Base-by-base conservation (phyloP, 2,113 vertebrate species). In the Passer montanus region DNA sequence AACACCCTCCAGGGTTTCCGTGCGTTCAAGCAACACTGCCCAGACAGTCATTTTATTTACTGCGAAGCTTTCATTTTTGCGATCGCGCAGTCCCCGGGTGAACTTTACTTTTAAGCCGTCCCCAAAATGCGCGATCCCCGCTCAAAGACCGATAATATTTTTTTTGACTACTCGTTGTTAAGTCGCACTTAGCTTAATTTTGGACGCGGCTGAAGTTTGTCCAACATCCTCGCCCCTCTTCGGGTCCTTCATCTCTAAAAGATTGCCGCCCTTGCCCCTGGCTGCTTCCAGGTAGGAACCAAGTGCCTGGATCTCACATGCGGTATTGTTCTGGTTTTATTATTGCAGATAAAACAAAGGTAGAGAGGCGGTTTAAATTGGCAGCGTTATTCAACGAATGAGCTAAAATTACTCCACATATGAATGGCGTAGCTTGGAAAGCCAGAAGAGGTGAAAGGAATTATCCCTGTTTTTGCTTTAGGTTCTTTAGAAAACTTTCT, bases 401-500 rank as follows among this genome's bases (percentile, higher is more conserved):
- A 72, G 81, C 81, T 79, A 79, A 97, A 93, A 91, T 89, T 91
- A 82, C 77, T 82, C 74, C 87, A 46, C 78, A 20, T 75, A 66
- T 50, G 91, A 84, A 87, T 44, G 1, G 91, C 62, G 39, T 89
- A 91, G 89, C 67, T 73, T 59, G 89, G 62, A 26, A 80, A 90
- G 89, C 43, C 73, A 83, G 89, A 79, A 93, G 93, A 90, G 94
- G 72, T 66, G 90, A 78, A 86, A 88, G 68, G 84, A 92, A 93
- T 93, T 78, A 87, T 60, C 72, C 94, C 35, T 58, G 64, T 37
- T 91, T 94, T 96, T 77, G 76, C 76, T 92, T 91, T 89, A 90
- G 91, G 89, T 94, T 88, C 94, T 86, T 89, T 92, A 94, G 85
- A 91, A 93, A 97, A 97, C 96, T 97, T 97, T 96, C 85, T 85